phyloP scores from a whole-genome alignment of 2,888 invertebrate species.

The Celastrina argiolus region DNA sequence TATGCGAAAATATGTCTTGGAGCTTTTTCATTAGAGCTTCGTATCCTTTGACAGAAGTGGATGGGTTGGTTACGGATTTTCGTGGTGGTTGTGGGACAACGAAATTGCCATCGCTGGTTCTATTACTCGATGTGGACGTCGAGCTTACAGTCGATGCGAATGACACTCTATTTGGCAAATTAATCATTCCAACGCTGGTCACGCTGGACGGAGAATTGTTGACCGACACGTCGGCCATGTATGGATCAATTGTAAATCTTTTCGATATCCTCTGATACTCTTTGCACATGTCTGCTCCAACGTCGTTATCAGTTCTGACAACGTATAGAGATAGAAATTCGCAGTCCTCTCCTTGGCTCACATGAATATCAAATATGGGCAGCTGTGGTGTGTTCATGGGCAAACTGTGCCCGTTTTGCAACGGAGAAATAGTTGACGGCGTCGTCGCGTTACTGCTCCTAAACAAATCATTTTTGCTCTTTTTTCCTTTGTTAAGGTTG shows the following conservation, averaged over 20 bases:
- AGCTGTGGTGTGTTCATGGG: slow-evolving; percentile 60
- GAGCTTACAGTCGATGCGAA: slow-evolving; percentile 67
- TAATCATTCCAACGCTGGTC: slow-evolving; percentile 65
- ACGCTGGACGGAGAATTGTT: slow-evolving; percentile 70
- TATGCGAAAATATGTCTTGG: slow-evolving; percentile 64
- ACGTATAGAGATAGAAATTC: slow-evolving; percentile 68
- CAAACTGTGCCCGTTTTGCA: slow-evolving; percentile 67
- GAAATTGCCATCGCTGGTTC: slow-evolving; percentile 71
- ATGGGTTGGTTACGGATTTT: slow-evolving; percentile 59
- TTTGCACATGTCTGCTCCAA: slow-evolving; percentile 68
- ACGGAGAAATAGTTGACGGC: slow-evolving; percentile 69
- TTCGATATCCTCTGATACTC: slow-evolving; percentile 72
- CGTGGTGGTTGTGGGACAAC: slow-evolving; percentile 71
- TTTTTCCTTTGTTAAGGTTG: slow-evolving; percentile 49
- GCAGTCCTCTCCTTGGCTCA: slow-evolving; percentile 65
- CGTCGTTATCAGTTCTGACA: slow-evolving; percentile 65
- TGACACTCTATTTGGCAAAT: slow-evolving; percentile 62
- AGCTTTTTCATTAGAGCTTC: slow-evolving; percentile 64
- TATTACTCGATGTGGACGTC: slow-evolving; percentile 58
- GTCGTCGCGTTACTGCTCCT: slow-evolving; percentile 63
- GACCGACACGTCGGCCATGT: slow-evolving; percentile 63
- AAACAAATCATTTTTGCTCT: slow-evolving; percentile 60
- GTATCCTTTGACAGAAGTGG: slow-evolving; percentile 64
- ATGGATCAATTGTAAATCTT: slow-evolving; percentile 67
- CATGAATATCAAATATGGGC: slow-evolving; percentile 66